Base-by-base conservation (phyloP, 1,140 invertebrate genomes). In the Copidosoma floridanum region DNA sequence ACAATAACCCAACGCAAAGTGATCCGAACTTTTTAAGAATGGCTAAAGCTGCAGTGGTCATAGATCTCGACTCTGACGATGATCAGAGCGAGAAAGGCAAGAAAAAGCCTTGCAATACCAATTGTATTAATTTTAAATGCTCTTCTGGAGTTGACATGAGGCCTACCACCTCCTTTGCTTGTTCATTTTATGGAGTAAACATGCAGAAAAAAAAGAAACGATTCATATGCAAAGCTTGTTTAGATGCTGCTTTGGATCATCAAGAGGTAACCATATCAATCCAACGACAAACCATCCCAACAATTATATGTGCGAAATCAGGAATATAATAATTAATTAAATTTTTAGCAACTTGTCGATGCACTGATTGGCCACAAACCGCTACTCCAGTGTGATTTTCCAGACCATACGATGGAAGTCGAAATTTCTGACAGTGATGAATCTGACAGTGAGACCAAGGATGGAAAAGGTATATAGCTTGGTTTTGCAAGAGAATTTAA, bases 81-180 rank as follows among this genome's bases (percentile, higher is more conserved):
- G 77, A 77, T 12, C n/a, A 29, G 62, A 3, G 54, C 58, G 0
- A 55, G 59, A 58, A 66, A 11, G 47, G 29, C 3, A 73, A 71
- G 60, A 59, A 69, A 18, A 76, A 73, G 67, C 44, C 47, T 0
- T 69, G 57, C 32, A 79, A 72, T 48, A 66, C 62, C n/a, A 80
- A 81, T 64, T 85, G 83, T 57, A 76, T 85, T 7, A 85, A 85
- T 71, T 81, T 81, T 57, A 67, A 74, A 46, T 85, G 84, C 67
- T 61, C 64, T n/a, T 82, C 82, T n/a, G 80, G 78, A 10, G 4
- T 71, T 11, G 68, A 80, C 52, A 77, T 82, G 72, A 74, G 71
- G 21, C 55, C 61, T 14, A 81, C 83, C 29, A 78, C 83, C 8
- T 74, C 75, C 1, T 83, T 84, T 71, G 81, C 82, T 24, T 77